Evolutionary conservation across 2,797 vertebrate genomes (phyloP), one percentile per base, ranked within the genome.

Genomic region (Sphaeramia orbicularis): DNA sequence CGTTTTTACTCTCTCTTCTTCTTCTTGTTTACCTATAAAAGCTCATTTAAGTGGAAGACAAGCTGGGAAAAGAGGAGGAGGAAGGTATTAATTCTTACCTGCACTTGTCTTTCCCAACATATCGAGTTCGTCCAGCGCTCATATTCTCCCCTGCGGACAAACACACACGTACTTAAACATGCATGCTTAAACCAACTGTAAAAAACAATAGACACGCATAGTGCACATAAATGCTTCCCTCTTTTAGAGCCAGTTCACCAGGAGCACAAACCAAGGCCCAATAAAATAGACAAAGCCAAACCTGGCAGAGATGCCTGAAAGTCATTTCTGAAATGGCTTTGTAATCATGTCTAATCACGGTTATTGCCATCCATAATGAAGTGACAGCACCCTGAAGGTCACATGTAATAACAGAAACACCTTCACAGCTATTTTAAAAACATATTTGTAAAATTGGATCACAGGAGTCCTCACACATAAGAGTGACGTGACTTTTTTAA

Each of bases 291-390:
- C 55, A 71, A 51, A 65, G 64, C 47, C 43, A 47, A 50, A 19
- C 49, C 40, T 69, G 62, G 76, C 65, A 59, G 64, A n/a, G 55
- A 67, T 44, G 72, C 52, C 67, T 76, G 10, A 72, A 54, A 79
- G 72, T 81, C 36, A 88, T 88, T 71, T 79, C 52, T 70, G 51
- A 84, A 89, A 91, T 89, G 71, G 80, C 55, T 85, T 80, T 72
- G 36, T 84, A 86, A 89, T 89, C 85, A 74, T 12, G 30, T 83
- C 53, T 78, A 71, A 81, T 86, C 83, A 76, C 30, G 35, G 47
- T 72, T 59, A 60, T 65, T 44, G 71, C 73, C 53, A 70, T 65
- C 73, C 59, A 21, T 0, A 21, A 73, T 79, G 71, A 78, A 77
- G 69, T 44, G 61, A 66, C 71, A 80, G 61, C 10, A 37, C 18